Evolutionary conservation across 1,140 invertebrate species (phyloP), one percentile per base, ranked within the genome.

Genomic region (Hycleus cichorii): DNA sequence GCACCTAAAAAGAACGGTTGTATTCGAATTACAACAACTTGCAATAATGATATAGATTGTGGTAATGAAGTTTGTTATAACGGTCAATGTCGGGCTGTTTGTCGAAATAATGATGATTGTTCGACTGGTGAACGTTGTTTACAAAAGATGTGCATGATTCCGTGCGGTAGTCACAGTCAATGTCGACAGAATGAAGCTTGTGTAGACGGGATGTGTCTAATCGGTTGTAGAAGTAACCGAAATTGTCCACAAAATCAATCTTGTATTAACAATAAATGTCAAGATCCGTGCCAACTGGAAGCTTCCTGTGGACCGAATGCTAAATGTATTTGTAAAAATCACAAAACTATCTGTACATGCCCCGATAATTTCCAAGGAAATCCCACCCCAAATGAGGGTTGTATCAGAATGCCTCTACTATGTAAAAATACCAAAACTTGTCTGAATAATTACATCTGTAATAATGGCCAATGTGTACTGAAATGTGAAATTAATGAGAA

Each of bases 331-430:
- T 86, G 86, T 64, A 68, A 80, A 11, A 80, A 89, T 65, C 89
- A 91, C 65, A 77, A 76, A 11, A 84, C 83, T 2, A 76, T 79
- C 24, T 95, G 92, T 70, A 79, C 80, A 47, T 95, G 92, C 69
- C 90, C 90, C 1, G 70, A 81, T 32, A 89, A 89, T 38, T 94
- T 94, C 69, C 83, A 89, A 70, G 90, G 88, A 4, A 90, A 88
- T 65, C 91, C 90, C n/a, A 88, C 85, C n/a, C 84, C 92, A 3
- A 81, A 92, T 69, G 87, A 94, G 75, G 91, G 91, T 2, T 95
- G 92, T 69, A 84, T 92, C 8, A 75, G 92, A 64, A 82, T 89
- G 53, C 84, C 87, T 9, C 77, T 75, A 39, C 67, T 76, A 6
- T 93, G 91, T 68, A 70, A 76, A 59, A 77, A 76, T 50, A 79